Percentiles rank a stretch among this genome's conserved stretches.
Conservation (phyloP, 2,797 vertebrate species). For the Pristis pectinata region DNA sequence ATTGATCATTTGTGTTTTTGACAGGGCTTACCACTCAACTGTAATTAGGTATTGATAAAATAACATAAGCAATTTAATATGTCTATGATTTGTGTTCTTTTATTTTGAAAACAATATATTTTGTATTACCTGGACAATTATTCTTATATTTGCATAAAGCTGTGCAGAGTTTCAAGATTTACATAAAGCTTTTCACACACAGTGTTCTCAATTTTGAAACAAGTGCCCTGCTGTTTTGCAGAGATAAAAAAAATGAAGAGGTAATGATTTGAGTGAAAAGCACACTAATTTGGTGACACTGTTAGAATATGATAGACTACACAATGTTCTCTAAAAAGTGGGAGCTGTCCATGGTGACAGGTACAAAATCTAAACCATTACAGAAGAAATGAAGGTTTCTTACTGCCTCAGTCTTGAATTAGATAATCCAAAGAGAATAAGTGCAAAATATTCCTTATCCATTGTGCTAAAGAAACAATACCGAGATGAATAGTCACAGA, state of each 20-base stretch:
- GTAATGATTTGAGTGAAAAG: neutral
- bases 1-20: neutral
- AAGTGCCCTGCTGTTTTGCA: neutral
- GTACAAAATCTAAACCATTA: neutral
- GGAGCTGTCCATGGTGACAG: constrained; percentile 18
- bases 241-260: neutral
- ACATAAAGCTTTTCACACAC: neutral
- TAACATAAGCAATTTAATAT: neutral
- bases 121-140: neutral
- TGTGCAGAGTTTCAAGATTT: neutral
- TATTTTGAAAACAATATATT: constrained; percentile 1
- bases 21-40: neutral
- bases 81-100: neutral
- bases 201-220: neutral
- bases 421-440: neutral
- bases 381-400: neutral
- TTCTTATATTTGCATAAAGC: neutral
- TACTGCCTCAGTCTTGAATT: neutral
- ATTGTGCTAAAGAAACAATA: neutral
- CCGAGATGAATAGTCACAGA: neutral
- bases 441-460: neutral
- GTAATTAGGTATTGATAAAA: neutral
- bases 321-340: neutral
- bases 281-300: neutral
- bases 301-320: neutral